A percentile compares a stretch with the other conserved stretches of the same genome.
phyloP scores from a whole-genome alignment of 2,797 vertebrate genomes.

The Iguana delicatissima region DNA sequence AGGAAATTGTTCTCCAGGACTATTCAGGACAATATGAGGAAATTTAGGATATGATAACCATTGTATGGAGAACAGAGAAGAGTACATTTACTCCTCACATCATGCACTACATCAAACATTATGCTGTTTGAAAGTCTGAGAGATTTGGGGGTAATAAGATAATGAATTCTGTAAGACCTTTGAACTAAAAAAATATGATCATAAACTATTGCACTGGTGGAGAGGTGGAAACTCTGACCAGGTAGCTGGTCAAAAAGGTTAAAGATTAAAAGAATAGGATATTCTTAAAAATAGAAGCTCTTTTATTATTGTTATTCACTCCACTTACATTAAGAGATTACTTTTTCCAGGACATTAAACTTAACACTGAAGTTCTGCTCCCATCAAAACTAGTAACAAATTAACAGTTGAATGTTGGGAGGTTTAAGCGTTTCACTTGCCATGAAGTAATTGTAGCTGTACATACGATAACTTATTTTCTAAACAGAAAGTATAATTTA shows the following conservation, averaged over 20 bases:
- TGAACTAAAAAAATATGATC: background rate
- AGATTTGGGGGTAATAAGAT: constrained; percentile 14
- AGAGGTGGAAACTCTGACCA: background rate
- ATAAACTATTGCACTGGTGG: background rate
- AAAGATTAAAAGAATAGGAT: background rate
- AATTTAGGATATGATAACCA: constrained; percentile 26
- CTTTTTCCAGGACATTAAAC: background rate
- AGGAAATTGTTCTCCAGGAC: constrained; percentile 2
- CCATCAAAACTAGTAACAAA: background rate
- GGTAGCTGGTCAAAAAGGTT: background rate
- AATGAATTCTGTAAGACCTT: constrained; percentile 26
- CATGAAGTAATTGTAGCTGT: background rate
- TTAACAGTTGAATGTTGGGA: background rate
- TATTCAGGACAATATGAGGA: constrained; percentile 26
- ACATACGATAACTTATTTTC: background rate
- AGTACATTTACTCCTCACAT: constrained; percentile 11
- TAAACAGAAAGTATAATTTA: background rate
- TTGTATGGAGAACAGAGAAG: constrained; percentile 7
- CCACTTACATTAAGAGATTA: background rate
- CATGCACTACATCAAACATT: constrained; percentile 17
- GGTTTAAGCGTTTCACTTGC: background rate
- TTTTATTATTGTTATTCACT: background rate
- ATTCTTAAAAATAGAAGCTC: constrained; percentile 4
- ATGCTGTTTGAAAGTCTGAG: constrained; percentile 15
- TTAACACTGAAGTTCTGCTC: background rate